phyloP scores from a whole-genome alignment of 2,113 vertebrate species.

The Australoheros scitulus region DNA sequence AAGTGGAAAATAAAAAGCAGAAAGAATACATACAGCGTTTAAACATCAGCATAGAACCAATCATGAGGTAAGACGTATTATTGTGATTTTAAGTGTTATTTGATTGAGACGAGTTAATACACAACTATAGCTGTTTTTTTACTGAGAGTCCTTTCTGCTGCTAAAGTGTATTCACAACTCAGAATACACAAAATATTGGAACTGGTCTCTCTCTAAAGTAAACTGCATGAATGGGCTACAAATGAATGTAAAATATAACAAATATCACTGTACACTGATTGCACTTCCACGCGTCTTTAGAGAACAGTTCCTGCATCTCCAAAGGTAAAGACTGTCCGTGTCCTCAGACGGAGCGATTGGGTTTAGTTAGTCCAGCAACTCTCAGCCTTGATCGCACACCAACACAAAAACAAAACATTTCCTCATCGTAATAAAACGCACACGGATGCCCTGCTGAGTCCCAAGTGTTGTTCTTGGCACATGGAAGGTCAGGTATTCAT shows the following conservation, averaged over 20 bases:
- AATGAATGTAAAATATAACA: constrained; percentile 15
- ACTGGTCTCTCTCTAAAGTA: constrained; percentile 5
- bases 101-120: constrained; percentile 21
- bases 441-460: constrained; percentile 28
- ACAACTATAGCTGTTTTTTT: constrained; percentile 16
- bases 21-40: constrained; percentile 9
- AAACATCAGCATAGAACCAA: constrained; percentile 26
- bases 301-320: not conserved
- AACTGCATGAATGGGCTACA: constrained; percentile 21
- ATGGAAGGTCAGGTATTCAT: constrained; percentile 65
- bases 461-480: constrained; percentile 65
- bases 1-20: constrained; percentile 40
- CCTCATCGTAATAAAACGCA: not conserved
- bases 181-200: constrained; percentile 11
- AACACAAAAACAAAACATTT: not conserved
- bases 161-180: not conserved
- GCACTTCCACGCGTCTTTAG: constrained; percentile 50
- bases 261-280: constrained; percentile 46
- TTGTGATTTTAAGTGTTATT: constrained; percentile 13
- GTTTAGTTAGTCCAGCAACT: not conserved
- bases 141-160: not conserved
- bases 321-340: not conserved
- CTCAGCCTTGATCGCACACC: not conserved
- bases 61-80: constrained; percentile 47
- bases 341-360: constrained; percentile 12